Conservation (phyloP, 2,888 invertebrate species). For the Mesopsocus fuscifrons region DNA sequence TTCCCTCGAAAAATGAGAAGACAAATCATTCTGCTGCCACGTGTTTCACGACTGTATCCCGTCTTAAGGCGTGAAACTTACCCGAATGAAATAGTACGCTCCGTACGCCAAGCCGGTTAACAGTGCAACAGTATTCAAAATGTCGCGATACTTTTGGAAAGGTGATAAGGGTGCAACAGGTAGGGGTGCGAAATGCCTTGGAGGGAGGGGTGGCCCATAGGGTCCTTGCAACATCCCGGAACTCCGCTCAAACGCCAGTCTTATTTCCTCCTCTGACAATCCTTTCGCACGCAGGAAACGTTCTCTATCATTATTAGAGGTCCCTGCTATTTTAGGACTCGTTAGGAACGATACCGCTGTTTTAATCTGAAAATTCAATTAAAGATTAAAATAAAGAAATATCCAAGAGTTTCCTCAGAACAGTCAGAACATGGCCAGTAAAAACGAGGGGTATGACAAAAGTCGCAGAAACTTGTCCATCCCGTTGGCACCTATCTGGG, state of each 20-base stretch:
- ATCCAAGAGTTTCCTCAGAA: too few species aligned
- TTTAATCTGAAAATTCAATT: constrained; percentile 39
- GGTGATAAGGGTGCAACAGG: constrained; percentile 24
- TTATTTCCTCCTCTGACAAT: constrained; percentile 52
- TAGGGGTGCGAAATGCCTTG: constrained; percentile 22
- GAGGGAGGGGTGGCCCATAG: constrained; percentile 21
- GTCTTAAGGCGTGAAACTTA: too few species aligned
- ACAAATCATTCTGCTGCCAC: too few species aligned
- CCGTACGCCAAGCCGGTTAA: constrained; percentile 61
- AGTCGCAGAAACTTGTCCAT: too few species aligned
- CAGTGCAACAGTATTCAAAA: constrained; percentile 50
- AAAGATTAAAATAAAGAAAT: too few species aligned
- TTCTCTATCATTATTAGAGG: constrained; percentile 58
- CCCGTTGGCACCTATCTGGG: too few species aligned
- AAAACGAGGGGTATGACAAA: too few species aligned
- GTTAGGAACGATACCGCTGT: constrained; percentile 73
- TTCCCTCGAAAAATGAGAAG: too few species aligned
- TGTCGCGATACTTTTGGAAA: constrained; percentile 39
- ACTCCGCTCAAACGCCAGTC: constrained; percentile 50
- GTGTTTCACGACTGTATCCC: too few species aligned
- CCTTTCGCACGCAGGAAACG: constrained; percentile 61
- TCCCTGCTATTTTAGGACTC: constrained; percentile 64
- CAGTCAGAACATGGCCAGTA: too few species aligned
- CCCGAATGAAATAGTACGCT: too few species aligned
- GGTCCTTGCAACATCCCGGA: constrained; percentile 26